Conservation (phyloP, 2,888 invertebrate genomes). For the Rutpela maculata region DNA sequence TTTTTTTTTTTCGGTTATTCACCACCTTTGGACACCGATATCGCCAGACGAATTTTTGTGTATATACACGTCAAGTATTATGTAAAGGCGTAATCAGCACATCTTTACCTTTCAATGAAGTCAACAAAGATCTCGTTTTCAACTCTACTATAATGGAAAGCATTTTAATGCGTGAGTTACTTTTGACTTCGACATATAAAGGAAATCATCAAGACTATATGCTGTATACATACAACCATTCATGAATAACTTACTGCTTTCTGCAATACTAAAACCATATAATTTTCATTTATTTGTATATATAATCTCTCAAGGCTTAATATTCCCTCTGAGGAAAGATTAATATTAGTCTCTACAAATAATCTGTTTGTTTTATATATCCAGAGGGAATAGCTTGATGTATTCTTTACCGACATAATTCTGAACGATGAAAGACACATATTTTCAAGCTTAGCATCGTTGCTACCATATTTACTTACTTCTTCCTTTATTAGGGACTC, state of each 20-base stretch:
- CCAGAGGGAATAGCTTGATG: neutral
- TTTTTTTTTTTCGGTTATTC: too few relatives aligned
- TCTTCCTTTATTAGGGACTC: slow-evolving; percentile 35
- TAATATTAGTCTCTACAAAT: slow-evolving; percentile 1
- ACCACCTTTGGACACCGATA: too few relatives aligned
- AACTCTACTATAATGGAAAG: too few relatives aligned
- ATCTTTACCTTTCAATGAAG: too few relatives aligned
- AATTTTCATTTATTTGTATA: slow-evolving; percentile 7
- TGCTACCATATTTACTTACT: slow-evolving; percentile 33
- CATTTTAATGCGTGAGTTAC: too few relatives aligned
- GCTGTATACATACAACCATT: neutral
- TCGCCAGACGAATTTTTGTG: too few relatives aligned
- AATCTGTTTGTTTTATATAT: neutral
- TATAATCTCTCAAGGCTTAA: neutral
- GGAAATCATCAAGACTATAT: neutral
- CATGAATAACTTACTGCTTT: neutral
- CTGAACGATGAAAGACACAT: neutral
- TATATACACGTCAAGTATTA: too few relatives aligned
- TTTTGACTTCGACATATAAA: neutral
- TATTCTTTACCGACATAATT: slow-evolving; percentile 3
- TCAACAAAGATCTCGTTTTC: too few relatives aligned
- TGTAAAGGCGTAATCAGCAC: too few relatives aligned
- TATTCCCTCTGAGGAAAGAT: slow-evolving; percentile 3
- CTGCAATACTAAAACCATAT: neutral
- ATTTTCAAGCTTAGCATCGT: neutral